These are phyloP conservation scores for Campylomormyrus tamandua DNA, from an alignment of 2,113 vertebrate genomes.

Conservation along the genomic window DNA sequence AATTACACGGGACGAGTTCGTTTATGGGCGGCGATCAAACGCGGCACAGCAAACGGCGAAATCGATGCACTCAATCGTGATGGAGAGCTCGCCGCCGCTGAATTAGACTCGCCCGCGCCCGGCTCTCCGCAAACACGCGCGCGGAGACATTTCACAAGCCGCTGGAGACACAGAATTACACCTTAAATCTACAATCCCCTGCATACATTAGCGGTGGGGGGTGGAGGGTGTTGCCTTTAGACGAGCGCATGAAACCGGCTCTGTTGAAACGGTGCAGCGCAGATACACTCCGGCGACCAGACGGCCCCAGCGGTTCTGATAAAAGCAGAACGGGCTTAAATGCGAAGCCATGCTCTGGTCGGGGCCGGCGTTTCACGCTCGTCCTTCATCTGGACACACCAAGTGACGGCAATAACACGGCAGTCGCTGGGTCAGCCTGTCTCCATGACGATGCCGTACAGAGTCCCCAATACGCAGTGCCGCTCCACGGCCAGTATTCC, in stretches of 20 bases:
- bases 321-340: background rate
- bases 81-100: background rate
- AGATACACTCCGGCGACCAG: background rate
- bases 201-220: conserved; percentile 1
- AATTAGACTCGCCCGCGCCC: background rate
- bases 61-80: conserved; percentile 13
- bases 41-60: background rate
- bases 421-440: background rate
- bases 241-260: background rate
- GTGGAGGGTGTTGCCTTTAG: background rate
- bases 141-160: conserved; percentile 8
- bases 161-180: conserved; percentile 10
- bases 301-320: background rate
- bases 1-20: conserved; percentile 15
- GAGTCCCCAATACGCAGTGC: background rate
- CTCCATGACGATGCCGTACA: background rate
- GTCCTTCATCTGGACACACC: background rate
- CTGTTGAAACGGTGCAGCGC: background rate
- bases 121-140: background rate
- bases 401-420: background rate
- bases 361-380: background rate
- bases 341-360: background rate
- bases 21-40: conserved; percentile 16
- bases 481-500: background rate
- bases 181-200: conserved; percentile 8